Percentiles rank a stretch among this genome's conserved stretches.
phyloP scores from a whole-genome alignment of 35 echinoderm and acorn worm genomes.

The Ophiothrix spiculata region DNA sequence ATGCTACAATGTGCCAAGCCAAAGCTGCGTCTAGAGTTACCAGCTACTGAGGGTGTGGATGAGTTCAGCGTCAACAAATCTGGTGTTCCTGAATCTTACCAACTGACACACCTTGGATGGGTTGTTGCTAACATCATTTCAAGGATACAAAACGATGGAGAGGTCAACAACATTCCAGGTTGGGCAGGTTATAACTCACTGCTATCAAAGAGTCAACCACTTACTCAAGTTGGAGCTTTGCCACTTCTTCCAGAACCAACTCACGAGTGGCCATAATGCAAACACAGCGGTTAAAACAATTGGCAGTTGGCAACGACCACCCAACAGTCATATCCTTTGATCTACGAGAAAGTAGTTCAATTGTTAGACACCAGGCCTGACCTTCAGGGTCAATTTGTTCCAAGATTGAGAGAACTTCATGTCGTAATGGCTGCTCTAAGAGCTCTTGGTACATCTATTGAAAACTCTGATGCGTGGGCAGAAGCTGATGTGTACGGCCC shows the following conservation, averaged over 20 bases:
- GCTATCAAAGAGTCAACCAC: conserved; percentile 1
- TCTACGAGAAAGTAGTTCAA: neutral
- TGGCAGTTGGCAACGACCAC: conserved; percentile 8
- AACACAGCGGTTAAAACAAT: conserved; percentile 5
- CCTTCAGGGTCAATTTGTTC: conserved; percentile 5
- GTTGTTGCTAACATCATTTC: conserved; percentile 7
- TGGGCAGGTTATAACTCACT: conserved; percentile 49
- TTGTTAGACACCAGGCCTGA: conserved; percentile 2
- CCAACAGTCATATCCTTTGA: conserved; percentile 18
- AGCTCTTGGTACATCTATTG: conserved; percentile 26
- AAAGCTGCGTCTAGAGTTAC: neutral
- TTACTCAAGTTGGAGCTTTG: conserved; percentile 30
- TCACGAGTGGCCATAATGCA: conserved; percentile 29
- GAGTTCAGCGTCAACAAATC: neutral
- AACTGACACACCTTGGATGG: conserved; percentile 27
- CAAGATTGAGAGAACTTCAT: conserved; percentile 41
- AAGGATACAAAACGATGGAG: conserved; percentile 13
- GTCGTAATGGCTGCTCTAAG: conserved; percentile 38
- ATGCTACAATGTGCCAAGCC: conserved; percentile 32
- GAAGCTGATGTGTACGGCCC: conserved; percentile 49
- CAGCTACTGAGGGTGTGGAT: neutral
- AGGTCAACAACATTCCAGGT: neutral
- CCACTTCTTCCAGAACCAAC: conserved; percentile 28
- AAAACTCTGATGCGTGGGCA: conserved; percentile 40
- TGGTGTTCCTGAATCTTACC: neutral